Evolutionary conservation across 2,797 vertebrate genomes (phyloP), one percentile per base, ranked within the genome.

Genomic region (Apodemus agrarius): DNA sequence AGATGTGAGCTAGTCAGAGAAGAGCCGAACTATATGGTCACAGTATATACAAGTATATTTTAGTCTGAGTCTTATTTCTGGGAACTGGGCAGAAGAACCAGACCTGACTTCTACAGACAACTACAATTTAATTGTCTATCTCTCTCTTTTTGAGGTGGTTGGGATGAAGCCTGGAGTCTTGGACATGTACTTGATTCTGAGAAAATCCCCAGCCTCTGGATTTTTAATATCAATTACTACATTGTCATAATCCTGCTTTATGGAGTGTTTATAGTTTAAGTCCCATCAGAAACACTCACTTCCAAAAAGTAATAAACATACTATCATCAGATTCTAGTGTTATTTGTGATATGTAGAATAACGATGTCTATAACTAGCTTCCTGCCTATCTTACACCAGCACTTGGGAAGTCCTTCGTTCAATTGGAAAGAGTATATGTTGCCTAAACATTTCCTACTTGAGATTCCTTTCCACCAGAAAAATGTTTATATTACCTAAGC

Each of bases 191-290:
- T 74, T 57, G 61, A 22, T 4, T 49, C 54, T 72, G 52, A 93
- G 40, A 24, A 75, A 13, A 59, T 29, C 14, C 12, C 65, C 26
- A 75, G 8, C 13, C 14, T 37, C 79, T 26, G 9, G 69, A 96
- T 94, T 34, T 65, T 74, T 59, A 81, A 83, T 74, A 54, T 67
- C 83, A 52, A 89, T 82, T 95, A 40, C 40, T 89, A 72, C 37
- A 24, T 83, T 26, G n/a, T 90, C 17, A 49, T 49, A 82, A 82
- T 49, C 11, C 63, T 67, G 10, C 84, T 91, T 90, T 83, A 52
- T 89, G 4, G 49, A 67, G 17, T 14, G 10, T 57, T 26, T 11
- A 3, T 75, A 63, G 22, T 79, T 83, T 90, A 86, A 79, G 88
- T 92, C 16, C 22, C 57, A 88, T 10, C 75, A 54, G 84, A 90